Evolutionary conservation across 2,113 vertebrate genomes (phyloP).

Genomic region (Crotalus tigris): DNA sequence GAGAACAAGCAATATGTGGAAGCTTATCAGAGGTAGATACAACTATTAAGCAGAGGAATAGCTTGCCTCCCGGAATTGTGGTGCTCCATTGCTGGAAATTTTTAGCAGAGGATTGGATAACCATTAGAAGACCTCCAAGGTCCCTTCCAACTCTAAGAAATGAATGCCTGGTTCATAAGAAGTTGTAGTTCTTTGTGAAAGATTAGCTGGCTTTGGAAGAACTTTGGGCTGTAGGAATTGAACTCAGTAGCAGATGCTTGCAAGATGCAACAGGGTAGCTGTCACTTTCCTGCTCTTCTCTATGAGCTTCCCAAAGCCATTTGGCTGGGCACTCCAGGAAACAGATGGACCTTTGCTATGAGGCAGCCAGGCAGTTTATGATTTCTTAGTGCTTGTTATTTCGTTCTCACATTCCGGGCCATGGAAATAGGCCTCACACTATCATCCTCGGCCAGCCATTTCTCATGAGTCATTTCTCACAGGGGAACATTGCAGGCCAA

Average conservation of each 20-base stretch:
- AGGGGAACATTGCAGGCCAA: not conserved
- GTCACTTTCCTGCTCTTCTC: not conserved
- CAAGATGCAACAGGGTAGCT: not conserved
- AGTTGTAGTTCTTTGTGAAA: not conserved
- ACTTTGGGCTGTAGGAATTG: not conserved
- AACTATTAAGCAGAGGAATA: not conserved
- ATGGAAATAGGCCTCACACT: not conserved
- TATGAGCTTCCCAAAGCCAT: not conserved
- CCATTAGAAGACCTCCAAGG: not conserved
- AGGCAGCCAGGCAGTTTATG: not conserved
- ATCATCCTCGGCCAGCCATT: not conserved
- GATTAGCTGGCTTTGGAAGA: not conserved
- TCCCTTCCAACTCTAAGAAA: not conserved
- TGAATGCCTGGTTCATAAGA: not conserved
- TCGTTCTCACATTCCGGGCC: not conserved
- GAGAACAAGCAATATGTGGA: not conserved
- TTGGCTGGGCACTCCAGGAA: not conserved
- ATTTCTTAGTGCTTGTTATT: not conserved
- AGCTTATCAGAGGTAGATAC: not conserved
- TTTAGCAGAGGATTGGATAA: not conserved
- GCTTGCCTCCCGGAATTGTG: not conserved
- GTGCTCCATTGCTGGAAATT: not conserved
- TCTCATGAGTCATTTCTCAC: not conserved
- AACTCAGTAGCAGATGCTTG: not conserved
- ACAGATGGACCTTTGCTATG: not conserved